These are phyloP conservation scores for Phallusia fumigata DNA, from an alignment of 23 tunicate species.

Conservation along the genomic window DNA sequence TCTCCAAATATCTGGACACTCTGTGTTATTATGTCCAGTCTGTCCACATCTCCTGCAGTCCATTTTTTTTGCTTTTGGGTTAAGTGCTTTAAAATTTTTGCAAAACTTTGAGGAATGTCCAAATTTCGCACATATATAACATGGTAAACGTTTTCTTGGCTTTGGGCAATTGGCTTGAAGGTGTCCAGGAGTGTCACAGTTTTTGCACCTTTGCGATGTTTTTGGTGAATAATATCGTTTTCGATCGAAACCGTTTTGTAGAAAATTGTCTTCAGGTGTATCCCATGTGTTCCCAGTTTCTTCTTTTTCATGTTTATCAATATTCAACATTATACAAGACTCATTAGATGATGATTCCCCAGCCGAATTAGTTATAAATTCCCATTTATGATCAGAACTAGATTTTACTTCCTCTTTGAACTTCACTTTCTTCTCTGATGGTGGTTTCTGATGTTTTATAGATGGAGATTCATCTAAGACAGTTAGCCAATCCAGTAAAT, in stretches of 20 bases:
- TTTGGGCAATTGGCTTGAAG: slow-evolving; percentile 12
- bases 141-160: slow-evolving; percentile 15
- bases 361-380: not conserved
- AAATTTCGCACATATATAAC: slow-evolving; percentile 25
- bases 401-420: not conserved
- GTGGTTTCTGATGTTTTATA: not conserved
- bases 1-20: slow-evolving; percentile 51
- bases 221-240: slow-evolving; percentile 1
- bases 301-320: not conserved
- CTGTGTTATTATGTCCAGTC: slow-evolving; percentile 6
- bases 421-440: not conserved
- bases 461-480: not conserved
- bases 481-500: not conserved
- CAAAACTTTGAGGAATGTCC: slow-evolving; percentile 8
- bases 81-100: not conserved
- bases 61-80: not conserved
- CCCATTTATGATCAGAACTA: slow-evolving; percentile 18
- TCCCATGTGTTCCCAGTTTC: not conserved
- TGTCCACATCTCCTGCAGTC: slow-evolving; percentile 10
- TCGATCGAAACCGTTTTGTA: not conserved
- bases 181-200: slow-evolving; percentile 29
- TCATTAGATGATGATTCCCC: slow-evolving; percentile 7
- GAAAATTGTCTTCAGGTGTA: not conserved
- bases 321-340: not conserved
- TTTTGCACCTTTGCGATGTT: slow-evolving; percentile 18